Evolutionary conservation across 1,140 invertebrate genomes (phyloP).

Genomic region (Drosophila aff.): DNA sequence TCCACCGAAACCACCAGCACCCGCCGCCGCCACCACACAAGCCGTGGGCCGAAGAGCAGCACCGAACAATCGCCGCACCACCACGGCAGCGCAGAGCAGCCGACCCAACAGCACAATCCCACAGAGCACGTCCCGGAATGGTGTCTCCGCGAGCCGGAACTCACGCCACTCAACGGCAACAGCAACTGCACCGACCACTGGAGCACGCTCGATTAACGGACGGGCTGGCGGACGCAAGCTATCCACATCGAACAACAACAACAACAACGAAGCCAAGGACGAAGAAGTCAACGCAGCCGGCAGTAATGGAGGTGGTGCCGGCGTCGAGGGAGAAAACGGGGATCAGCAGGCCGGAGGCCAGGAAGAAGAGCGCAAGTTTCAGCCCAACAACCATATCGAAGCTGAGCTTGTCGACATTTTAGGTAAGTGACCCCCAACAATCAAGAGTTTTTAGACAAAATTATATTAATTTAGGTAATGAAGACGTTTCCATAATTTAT

Average conservation of each 20-base stretch:
- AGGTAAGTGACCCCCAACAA: slow-evolving; percentile 85
- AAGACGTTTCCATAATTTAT: neutral
- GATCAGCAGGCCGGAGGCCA: slow-evolving; percentile 85
- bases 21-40: slow-evolving; percentile 40
- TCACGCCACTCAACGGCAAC: slow-evolving; percentile 27
- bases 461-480: too few relatives aligned
- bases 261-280: slow-evolving; percentile 55
- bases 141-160: slow-evolving; percentile 32
- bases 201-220: slow-evolving; percentile 54
- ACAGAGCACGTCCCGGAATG: slow-evolving; percentile 59
- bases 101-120: slow-evolving; percentile 73
- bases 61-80: slow-evolving; percentile 86
- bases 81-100: slow-evolving; percentile 35
- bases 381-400: slow-evolving; percentile 93
- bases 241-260: slow-evolving; percentile 68
- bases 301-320: slow-evolving; percentile 44
- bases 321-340: slow-evolving; percentile 84
- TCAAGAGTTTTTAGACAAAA: neutral
- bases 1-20: slow-evolving; percentile 88
- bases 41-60: slow-evolving; percentile 82
- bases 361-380: slow-evolving; percentile 93
- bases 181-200: slow-evolving; percentile 40
- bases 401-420: slow-evolving; percentile 97
- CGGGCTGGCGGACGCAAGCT: slow-evolving; percentile 60
- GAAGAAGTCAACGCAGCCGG: slow-evolving; percentile 50